Conservation (phyloP, 2,797 vertebrate species). For the Karalla daura region DNA sequence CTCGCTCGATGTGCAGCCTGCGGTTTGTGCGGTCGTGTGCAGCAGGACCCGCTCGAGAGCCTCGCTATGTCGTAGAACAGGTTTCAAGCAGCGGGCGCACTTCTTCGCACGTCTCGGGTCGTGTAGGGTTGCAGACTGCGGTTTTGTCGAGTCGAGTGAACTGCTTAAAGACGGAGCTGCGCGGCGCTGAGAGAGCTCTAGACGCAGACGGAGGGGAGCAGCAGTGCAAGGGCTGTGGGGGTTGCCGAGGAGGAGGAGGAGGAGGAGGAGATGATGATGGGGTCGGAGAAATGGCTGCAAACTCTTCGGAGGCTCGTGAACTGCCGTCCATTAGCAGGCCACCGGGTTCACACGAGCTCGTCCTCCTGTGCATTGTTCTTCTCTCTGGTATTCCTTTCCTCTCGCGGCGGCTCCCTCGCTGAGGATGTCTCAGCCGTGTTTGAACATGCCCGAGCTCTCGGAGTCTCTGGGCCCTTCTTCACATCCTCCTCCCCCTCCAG, state of each 20-base stretch:
- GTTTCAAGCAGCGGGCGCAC: constrained; percentile 58
- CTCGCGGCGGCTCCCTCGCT: constrained; percentile 5
- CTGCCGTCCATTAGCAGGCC: neutral
- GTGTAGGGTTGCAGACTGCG: constrained; percentile 2
- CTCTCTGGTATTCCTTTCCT: constrained; percentile 33
- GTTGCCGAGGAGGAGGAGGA: too few relatives aligned
- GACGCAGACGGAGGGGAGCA: too few relatives aligned
- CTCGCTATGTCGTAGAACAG: constrained; percentile 63
- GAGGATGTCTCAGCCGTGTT: constrained; percentile 45
- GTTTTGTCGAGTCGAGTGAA: neutral
- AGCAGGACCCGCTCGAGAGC: constrained; percentile 26
- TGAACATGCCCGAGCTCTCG: constrained; percentile 58
- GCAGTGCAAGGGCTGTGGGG: too few relatives aligned
- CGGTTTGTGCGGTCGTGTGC: constrained; percentile 39
- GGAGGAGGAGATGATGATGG: too few relatives aligned
- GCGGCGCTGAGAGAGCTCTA: too few relatives aligned
- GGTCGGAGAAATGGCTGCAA: too few relatives aligned
- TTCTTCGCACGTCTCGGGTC: neutral
- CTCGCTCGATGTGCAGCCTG: constrained; percentile 3
- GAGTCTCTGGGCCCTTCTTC: constrained; percentile 29
- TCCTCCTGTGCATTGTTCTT: neutral
- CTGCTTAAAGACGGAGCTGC: neutral
- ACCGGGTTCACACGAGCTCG: neutral
- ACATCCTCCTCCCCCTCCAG: too few relatives aligned
- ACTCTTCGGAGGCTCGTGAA: neutral